Conservation (phyloP, 2,888 invertebrate genomes). For the Ichneumoninae sp. region DNA sequence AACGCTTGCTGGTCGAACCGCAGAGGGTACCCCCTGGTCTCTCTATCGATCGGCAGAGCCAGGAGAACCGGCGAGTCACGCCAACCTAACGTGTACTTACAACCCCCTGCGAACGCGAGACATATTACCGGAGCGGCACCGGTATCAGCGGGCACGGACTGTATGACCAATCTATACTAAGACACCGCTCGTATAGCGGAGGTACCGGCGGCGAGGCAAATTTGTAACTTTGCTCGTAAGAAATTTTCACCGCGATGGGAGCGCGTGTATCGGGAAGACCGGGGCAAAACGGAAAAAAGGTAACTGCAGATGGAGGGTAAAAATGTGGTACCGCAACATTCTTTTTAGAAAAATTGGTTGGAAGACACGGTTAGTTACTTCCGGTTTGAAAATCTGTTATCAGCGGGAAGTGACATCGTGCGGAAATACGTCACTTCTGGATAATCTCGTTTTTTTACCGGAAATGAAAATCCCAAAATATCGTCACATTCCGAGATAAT, state of each 20-base stretch:
- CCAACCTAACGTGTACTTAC: constrained; percentile 72
- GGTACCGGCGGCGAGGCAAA: constrained; percentile 46
- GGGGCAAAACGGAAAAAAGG: neutral
- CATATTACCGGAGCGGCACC: constrained; percentile 54
- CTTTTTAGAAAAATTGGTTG: no score
- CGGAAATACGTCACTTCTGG: no score
- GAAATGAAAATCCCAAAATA: neutral
- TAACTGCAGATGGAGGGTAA: neutral
- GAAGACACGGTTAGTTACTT: neutral
- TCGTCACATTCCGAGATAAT: neutral
- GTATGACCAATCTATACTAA: constrained; percentile 21
- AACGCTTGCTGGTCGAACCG: constrained; percentile 63
- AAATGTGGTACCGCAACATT: neutral
- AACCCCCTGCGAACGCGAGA: constrained; percentile 60
- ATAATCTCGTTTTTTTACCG: no score
- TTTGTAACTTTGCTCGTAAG: constrained; percentile 55
- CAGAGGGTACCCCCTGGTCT: constrained; percentile 25
- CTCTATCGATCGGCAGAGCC: constrained; percentile 66
- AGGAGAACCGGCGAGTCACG: constrained; percentile 76
- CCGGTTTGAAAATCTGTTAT: no score
- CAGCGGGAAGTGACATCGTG: no score
- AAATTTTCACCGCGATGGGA: constrained; percentile 28
- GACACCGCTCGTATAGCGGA: neutral
- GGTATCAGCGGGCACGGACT: constrained; percentile 48
- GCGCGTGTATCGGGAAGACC: neutral